Evolutionary conservation across 2,797 vertebrate genomes (phyloP).

Genomic region (Centropyge bicolor): DNA sequence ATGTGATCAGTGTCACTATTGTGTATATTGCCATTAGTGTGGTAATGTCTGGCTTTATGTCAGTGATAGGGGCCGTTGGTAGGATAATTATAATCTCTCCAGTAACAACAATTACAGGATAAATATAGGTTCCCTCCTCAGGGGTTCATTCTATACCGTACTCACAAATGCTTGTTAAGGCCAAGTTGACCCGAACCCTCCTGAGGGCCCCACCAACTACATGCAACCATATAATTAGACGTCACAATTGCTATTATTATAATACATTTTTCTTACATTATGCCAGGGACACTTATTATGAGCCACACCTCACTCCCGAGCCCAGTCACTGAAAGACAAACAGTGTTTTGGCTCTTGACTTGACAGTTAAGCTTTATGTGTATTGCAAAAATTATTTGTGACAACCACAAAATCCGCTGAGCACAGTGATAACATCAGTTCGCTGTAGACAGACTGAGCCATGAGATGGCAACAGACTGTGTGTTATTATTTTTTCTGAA

Average conservation of each 20-base stretch:
- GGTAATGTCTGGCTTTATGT: constrained; percentile 42
- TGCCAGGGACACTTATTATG: constrained; percentile 3
- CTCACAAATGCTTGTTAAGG: constrained; percentile 30
- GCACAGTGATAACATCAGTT: constrained; percentile 21
- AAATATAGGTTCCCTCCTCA: constrained; percentile 53
- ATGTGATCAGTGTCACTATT: constrained; percentile 6
- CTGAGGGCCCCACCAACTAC: constrained; percentile 3
- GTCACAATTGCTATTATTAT: constrained; percentile 52
- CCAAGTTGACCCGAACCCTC: constrained; percentile 28
- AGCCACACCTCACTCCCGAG: constrained; percentile 11
- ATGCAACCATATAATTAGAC: constrained; percentile 46
- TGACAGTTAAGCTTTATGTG: constrained; percentile 27
- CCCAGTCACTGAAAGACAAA: constrained; percentile 6
- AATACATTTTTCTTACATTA: constrained; percentile 40
- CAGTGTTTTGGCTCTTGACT: background rate
- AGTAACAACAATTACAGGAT: constrained; percentile 65
- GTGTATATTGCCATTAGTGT: constrained; percentile 17
- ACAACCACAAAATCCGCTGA: constrained; percentile 44
- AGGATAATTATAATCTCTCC: constrained; percentile 52
- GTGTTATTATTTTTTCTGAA: background rate
- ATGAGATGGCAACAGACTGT: background rate
- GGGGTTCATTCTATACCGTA: constrained; percentile 34
- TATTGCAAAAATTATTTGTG: constrained; percentile 35
- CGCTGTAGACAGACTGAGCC: constrained; percentile 11
- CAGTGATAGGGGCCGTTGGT: constrained; percentile 9